Evolutionary conservation across 35 echinoderm and acorn worm species (phyloP).

Genomic region (Apostichopus japonicus): DNA sequence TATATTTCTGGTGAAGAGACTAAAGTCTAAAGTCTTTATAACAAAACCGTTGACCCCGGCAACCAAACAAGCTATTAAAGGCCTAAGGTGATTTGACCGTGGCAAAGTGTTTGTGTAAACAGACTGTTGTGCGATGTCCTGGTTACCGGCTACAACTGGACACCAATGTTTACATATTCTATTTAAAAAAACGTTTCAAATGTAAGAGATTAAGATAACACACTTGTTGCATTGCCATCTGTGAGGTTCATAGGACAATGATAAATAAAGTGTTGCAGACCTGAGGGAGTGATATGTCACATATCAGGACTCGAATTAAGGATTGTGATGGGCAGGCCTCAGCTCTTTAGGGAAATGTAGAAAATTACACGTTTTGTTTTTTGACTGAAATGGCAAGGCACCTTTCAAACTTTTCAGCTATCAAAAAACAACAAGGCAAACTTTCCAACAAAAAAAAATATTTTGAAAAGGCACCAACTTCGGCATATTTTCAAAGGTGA

Average conservation of each 20-base stretch:
- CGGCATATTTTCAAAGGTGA: no score
- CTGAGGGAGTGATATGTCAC: neutral
- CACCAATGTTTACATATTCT: constrained; percentile 29
- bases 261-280: neutral
- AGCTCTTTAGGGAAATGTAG: no score
- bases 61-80: neutral
- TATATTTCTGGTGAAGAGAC: neutral
- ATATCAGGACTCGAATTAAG: no score
- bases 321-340: no score
- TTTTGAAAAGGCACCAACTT: no score
- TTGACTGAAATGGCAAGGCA: no score
- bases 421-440: no score
- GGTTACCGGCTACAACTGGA: neutral
- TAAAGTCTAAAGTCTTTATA: neutral
- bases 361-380: no score
- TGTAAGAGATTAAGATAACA: constrained; percentile 1
- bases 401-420: no score
- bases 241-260: neutral
- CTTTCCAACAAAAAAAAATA: no score
- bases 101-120: neutral
- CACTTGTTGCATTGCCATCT: neutral
- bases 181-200: neutral
- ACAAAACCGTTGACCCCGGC: neutral
- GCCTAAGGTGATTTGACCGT: neutral
- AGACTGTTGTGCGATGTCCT: neutral